Base-by-base conservation (phyloP, 1,140 invertebrate species). In the Drosophila suzukii region DNA sequence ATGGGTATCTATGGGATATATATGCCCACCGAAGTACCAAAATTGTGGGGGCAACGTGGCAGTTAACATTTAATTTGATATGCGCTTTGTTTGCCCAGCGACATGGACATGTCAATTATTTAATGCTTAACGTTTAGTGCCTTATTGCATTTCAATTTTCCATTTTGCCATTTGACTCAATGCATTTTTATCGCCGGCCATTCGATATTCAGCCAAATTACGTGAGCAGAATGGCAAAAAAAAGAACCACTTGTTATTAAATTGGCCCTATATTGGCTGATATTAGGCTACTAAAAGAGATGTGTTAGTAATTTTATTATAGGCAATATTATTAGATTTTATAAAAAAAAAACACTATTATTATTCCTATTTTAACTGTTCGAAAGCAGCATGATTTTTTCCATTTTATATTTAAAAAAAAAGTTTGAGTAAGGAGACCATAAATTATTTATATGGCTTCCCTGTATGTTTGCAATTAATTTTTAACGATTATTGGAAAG, bases 101-200 rank as follows among this genome's bases (percentile, higher is more conserved):
- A 34, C 60, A 76, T 68, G 65, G 66, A 82, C 70, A 83, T 86
- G 82, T 86, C 82, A 88, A 86, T 86, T 86, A 86, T 82, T 79
- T 58, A 86, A 60, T 81, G 56, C 76, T 82, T 58, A 86, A 63
- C 72, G 51, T 81, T 86, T 82, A 86, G 55, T 67, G 75, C 78
- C 70, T 76, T 86, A 82, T 78, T 85, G 75, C 78, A 78, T 75
- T 75, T 78, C 67, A 78, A 78, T 85, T 82, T 71, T 56, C 34
- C 61, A 77, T 85, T 81, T 62, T 67, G 67, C 58, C 65, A 53
- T 70, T 80, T 51, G 55, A 55, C 65, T 41, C 17, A n/a, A 49
- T 61, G 75, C 49, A 51, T 82, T 72, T 81, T 55, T 60, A 63
- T 78, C 57, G 59, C 59, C 36, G n/a, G 51, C 44, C 47, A 75